These are phyloP conservation scores for Zaprionus lineosus DNA, from an alignment of 2,888 invertebrate genomes.

Conservation along the genomic window DNA sequence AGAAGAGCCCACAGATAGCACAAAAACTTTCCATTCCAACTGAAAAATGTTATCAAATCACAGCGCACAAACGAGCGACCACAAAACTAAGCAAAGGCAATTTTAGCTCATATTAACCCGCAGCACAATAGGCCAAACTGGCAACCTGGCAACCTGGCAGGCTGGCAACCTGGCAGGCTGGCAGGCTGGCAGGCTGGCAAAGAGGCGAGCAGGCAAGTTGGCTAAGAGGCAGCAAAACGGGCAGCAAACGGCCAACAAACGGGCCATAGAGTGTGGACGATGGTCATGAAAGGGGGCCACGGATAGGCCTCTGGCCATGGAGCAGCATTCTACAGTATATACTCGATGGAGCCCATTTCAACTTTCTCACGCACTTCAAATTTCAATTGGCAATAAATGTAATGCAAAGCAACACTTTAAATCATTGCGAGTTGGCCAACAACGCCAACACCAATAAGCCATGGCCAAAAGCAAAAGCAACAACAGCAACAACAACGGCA, in stretches of 20 bases:
- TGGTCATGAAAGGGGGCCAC: constrained; percentile 30
- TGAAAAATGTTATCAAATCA: constrained; percentile 77
- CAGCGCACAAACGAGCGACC: constrained; percentile 75
- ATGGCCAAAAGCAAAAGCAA: constrained; percentile 21
- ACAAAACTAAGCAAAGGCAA: constrained; percentile 78
- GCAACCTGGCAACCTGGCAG: constrained; percentile 28
- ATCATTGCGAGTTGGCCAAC: constrained; percentile 77
- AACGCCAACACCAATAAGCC: constrained; percentile 71
- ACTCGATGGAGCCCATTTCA: constrained; percentile 66
- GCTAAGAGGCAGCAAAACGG: constrained; percentile 12
- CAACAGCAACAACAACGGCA: neutral
- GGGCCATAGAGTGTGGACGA: constrained; percentile 23
- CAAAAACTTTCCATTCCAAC: constrained; percentile 68
- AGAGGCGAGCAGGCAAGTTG: constrained; percentile 29
- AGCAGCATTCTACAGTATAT: constrained; percentile 3
- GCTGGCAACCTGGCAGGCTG: constrained; percentile 34
- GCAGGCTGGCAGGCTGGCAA: too few relatives aligned
- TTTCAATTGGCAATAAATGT: constrained; percentile 82
- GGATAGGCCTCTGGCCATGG: constrained; percentile 57
- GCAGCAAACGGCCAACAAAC: constrained; percentile 19
- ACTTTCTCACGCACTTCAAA: constrained; percentile 82
- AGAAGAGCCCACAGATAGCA: constrained; percentile 41
- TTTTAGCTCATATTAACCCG: constrained; percentile 78
- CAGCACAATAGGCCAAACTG: constrained; percentile 74
- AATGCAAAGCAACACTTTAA: constrained; percentile 82